phyloP scores from a whole-genome alignment of 2,797 vertebrate species.

The Takifugu ocellatus region DNA sequence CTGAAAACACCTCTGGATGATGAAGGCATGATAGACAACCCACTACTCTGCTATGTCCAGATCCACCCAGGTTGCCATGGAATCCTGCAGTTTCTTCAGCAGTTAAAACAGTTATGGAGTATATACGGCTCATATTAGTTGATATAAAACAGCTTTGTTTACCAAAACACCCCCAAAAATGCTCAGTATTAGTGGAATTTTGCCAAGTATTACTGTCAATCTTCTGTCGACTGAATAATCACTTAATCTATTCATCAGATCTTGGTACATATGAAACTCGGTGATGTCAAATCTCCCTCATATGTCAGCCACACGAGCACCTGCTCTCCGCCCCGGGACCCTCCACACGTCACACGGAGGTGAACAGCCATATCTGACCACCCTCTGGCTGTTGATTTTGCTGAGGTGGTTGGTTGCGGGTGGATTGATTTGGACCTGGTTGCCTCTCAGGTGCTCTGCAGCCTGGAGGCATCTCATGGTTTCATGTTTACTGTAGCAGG shows the following conservation, averaged over 20 bases:
- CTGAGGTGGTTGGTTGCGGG: background rate
- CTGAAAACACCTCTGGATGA: too few relatives aligned
- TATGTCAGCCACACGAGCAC: constrained; percentile 3
- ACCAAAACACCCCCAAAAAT: background rate
- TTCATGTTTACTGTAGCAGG: constrained; percentile 60
- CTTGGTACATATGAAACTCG: background rate
- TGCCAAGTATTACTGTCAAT: background rate
- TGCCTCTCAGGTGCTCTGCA: background rate
- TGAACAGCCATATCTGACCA: constrained; percentile 1
- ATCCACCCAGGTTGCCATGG: too few relatives aligned
- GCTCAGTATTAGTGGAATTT: background rate
- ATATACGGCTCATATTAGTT: too few relatives aligned
- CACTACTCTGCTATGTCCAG: too few relatives aligned
- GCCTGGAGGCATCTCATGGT: constrained; percentile 57
- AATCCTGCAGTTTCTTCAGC: too few relatives aligned
- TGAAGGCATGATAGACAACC: too few relatives aligned
- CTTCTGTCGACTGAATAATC: background rate
- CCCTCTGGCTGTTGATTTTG: background rate
- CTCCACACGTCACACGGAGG: too few relatives aligned
- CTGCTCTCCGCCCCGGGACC: background rate
- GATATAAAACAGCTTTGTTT: background rate
- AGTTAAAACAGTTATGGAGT: background rate
- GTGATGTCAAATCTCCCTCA: too few relatives aligned
- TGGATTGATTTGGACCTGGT: background rate
- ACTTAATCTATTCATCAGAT: background rate